Evolutionary conservation across 2,113 vertebrate genomes (phyloP).

Genomic region (Pseudorhombus dupliciocellatus): DNA sequence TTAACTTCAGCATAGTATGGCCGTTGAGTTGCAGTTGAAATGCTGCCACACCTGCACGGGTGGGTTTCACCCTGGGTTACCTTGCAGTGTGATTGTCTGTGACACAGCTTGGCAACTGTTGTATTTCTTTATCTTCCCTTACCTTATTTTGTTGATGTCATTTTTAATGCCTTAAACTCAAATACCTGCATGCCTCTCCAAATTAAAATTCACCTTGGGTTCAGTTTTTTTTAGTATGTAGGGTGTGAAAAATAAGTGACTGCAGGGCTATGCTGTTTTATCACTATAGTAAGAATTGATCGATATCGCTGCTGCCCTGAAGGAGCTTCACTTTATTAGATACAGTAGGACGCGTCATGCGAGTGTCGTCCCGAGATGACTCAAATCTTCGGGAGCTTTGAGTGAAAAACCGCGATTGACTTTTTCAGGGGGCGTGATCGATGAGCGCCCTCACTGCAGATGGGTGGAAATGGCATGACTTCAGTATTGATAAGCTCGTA

Average conservation of each 20-base stretch:
- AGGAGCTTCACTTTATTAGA: slow-evolving; percentile 22
- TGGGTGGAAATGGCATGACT: slow-evolving; percentile 58
- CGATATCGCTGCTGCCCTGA: background rate
- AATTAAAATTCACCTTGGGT: background rate
- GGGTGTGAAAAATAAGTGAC: background rate
- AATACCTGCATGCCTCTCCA: background rate
- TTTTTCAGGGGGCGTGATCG: slow-evolving; percentile 64
- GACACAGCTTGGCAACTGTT: no score
- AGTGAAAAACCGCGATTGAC: slow-evolving; percentile 66
- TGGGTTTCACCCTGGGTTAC: no score
- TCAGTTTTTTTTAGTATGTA: background rate
- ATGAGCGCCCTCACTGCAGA: slow-evolving; percentile 60
- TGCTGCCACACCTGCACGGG: no score
- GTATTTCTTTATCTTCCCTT: no score
- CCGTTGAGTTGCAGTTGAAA: no score
- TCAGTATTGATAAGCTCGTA: slow-evolving; percentile 75
- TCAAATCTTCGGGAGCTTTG: slow-evolving; percentile 54
- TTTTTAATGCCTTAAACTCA: no score
- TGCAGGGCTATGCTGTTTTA: background rate
- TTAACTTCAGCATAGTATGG: no score
- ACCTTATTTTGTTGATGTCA: no score
- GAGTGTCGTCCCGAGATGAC: slow-evolving; percentile 28
- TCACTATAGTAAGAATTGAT: slow-evolving; percentile 34
- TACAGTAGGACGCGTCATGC: slow-evolving; percentile 15
- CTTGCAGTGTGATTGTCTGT: no score